phyloP scores from a whole-genome alignment of 2,797 vertebrate genomes.

The Syncerus caffer region DNA sequence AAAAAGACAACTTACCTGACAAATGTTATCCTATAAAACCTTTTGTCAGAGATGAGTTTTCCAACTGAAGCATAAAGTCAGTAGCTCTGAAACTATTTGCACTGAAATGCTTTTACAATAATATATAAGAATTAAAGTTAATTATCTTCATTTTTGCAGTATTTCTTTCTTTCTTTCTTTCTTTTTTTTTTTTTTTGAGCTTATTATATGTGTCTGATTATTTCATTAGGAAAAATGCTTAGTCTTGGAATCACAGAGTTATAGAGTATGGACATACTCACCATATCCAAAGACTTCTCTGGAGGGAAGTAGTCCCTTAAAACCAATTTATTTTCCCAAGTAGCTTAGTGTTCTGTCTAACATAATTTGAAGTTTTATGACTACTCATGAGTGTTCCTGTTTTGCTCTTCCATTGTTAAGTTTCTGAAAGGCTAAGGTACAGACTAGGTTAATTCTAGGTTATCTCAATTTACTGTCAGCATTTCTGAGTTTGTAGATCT shows the following conservation, averaged over 20 bases:
- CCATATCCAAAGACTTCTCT: background rate
- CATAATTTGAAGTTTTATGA: background rate
- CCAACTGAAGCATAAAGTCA: background rate
- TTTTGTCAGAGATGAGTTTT: background rate
- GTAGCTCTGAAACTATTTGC: background rate
- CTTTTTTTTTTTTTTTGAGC: background rate
- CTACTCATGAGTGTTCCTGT: background rate
- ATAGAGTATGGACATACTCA: background rate
- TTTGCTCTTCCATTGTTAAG: background rate
- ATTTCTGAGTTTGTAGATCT: background rate
- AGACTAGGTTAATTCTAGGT: background rate
- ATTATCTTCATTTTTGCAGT: background rate
- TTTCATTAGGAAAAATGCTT: background rate
- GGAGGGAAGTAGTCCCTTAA: background rate
- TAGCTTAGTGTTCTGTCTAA: background rate
- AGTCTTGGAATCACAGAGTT: background rate
- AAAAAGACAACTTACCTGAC: background rate
- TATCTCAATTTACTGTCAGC: background rate
- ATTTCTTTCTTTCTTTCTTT: background rate
- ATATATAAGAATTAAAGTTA: background rate
- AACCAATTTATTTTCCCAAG: background rate
- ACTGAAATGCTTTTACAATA: background rate
- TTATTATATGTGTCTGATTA: background rate
- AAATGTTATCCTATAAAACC: background rate
- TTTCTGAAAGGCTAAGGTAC: background rate